Conservation (phyloP, 2,797 vertebrate species). For the Aulostomus chinensis region DNA sequence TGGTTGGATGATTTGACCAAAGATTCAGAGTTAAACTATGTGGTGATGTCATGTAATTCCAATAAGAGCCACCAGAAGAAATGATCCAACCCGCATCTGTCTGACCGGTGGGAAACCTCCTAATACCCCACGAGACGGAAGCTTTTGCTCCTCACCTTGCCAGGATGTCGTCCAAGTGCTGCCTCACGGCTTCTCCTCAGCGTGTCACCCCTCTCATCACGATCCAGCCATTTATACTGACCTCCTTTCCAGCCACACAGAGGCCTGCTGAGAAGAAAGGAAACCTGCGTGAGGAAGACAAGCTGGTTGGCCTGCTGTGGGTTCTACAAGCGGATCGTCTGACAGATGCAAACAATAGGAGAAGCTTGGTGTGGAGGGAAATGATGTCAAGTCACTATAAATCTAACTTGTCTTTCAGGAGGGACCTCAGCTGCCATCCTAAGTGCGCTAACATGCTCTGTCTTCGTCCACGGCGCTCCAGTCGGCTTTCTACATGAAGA, state of each 20-base stretch:
- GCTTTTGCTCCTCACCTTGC: too few species aligned
- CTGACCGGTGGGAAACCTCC: too few species aligned
- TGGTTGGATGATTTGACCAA: too few species aligned
- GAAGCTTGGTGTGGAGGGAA: constrained; percentile 7
- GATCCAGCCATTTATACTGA: constrained; percentile 66
- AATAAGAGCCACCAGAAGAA: too few species aligned
- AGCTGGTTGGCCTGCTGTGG: constrained; percentile 19
- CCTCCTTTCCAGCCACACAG: constrained; percentile 55
- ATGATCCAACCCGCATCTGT: too few species aligned
- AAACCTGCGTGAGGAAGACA: constrained; percentile 34
- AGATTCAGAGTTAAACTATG: too few species aligned
- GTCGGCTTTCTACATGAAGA: too few species aligned
- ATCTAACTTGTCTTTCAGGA: background rate
- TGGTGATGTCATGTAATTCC: too few species aligned
- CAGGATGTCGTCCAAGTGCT: too few species aligned
- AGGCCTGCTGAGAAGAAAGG: constrained; percentile 46
- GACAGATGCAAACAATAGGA: constrained; percentile 46
- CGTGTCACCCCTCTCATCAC: constrained; percentile 8
- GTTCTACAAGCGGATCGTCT: constrained; percentile 38
- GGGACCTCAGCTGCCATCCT: background rate
- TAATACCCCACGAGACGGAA: too few species aligned
- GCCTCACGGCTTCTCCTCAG: constrained; percentile 1
- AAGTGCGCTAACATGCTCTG: background rate
- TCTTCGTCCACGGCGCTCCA: too few species aligned
- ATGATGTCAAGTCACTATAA: constrained; percentile 3